These are phyloP conservation scores for Scaptomyza reducta DNA, from an alignment of 2,888 invertebrate genomes.

Conservation along the genomic window DNA sequence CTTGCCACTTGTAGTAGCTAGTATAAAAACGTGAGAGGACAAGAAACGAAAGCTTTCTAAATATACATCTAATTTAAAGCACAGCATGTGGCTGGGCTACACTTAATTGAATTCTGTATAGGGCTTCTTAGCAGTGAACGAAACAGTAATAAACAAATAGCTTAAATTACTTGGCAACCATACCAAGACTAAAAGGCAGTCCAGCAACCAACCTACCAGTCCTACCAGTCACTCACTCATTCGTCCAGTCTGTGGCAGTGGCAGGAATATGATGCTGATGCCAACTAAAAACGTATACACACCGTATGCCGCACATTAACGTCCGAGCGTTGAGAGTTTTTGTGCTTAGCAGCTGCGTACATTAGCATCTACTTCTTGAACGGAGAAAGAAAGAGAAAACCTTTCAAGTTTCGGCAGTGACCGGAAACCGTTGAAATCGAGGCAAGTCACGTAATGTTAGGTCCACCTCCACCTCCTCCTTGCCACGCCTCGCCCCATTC, in stretches of 20 bases:
- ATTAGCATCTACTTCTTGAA: conserved; percentile 39
- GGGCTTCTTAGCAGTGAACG: conserved; percentile 29
- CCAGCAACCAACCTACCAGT: not conserved
- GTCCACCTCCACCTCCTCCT: not conserved
- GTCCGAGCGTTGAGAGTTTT: conserved; percentile 5
- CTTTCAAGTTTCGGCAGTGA: conserved; percentile 17
- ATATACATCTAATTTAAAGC: conserved; percentile 41
- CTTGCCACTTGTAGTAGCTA: conserved; percentile 3
- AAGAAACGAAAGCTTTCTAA: not conserved
- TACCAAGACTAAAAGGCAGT: conserved; percentile 7
- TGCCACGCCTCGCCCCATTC: not conserved
- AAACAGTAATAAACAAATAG: conserved; percentile 55
- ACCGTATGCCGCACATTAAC: conserved; percentile 65
- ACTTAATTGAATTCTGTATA: conserved; percentile 59
- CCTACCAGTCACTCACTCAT: conserved; percentile 9
- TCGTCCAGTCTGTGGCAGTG: not conserved
- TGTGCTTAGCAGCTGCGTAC: conserved; percentile 29
- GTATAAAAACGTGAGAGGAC: not conserved
- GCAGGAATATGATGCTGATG: conserved; percentile 8
- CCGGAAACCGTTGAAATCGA: conserved; percentile 48
- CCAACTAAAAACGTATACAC: conserved; percentile 47
- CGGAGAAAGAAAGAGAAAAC: not conserved
- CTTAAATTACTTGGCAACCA: conserved; percentile 49
- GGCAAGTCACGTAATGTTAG: conserved; percentile 53
- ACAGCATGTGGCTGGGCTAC: conserved; percentile 34